Evolutionary conservation across 1,140 invertebrate genomes (phyloP), one percentile per base, ranked within the genome.

Genomic region (Varroa destructor): DNA sequence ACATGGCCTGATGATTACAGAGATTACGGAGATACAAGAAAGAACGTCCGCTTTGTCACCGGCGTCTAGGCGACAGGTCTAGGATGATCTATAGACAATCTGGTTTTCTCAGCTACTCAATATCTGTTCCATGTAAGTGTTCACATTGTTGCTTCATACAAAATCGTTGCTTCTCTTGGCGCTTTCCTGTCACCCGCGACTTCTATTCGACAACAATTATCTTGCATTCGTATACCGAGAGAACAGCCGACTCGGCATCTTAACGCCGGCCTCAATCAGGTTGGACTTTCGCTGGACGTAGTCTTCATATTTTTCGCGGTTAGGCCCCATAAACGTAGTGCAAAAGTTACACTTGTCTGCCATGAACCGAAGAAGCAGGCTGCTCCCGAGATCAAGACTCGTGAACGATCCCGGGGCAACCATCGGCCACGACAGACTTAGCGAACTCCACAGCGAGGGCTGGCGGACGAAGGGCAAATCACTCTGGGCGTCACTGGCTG

Each of bases 381-480:
- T 67, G 61, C 12, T 67, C 3, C 61, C 61, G 61, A 67, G 61
- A 40, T 67, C 61, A 37, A 67, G 61, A 46, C 61, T 67, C 61
- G 61, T 67, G 61, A 67, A 67, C 36, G 61, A 40, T 14, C 61
- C 46, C 46, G 61, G 61, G 37, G 61, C 61, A 2, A 67, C 61
- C 61, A 67, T 67, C 10, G 61, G 61, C 61, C 61, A 67, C 61
- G 61, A 67, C 12, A 67, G 37, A 46, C 61, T 67, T 37, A 67
- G 61, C 61, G 61, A 67, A 37, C 36, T 67, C 61, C 61, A 67
- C 8, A 67, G 40, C 10, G 61, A 67, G 1, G 61, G 46, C 61
- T 40, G 12, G 40, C 46, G 40, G 37, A 67, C 46, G 61, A 67
- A 67, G 12, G 61, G 61, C 2, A 67, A 40, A 8, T 67, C 61